Conservation (phyloP, 2,888 invertebrate genomes). For the Byasa hedistus region DNA sequence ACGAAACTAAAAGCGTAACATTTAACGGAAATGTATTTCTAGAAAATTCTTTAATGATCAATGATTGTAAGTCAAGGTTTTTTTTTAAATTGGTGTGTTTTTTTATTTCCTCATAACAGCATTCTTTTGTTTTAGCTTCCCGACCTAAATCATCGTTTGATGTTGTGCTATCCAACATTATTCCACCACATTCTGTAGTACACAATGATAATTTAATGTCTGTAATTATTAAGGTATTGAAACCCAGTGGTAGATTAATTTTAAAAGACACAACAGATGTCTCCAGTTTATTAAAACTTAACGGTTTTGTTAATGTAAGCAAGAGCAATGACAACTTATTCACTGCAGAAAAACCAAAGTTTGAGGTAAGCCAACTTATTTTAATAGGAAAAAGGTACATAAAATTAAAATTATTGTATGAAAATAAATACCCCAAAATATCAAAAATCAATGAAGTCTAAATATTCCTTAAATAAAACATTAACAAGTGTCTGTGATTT, state of each 20-base stretch:
- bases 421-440: too few species aligned
- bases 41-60: constrained; percentile 81
- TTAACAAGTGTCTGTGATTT: too few species aligned
- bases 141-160: constrained; percentile 81
- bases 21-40: constrained; percentile 73
- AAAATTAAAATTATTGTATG: too few species aligned
- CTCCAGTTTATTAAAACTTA: constrained; percentile 79
- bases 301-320: constrained; percentile 81
- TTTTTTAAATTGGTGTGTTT: not conserved
- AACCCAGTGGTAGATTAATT: constrained; percentile 81
- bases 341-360: constrained; percentile 83
- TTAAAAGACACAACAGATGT: constrained; percentile 71
- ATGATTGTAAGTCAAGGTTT: constrained; percentile 73
- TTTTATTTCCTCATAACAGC: constrained; percentile 11
- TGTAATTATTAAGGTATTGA: constrained; percentile 80
- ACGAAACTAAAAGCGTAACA: constrained; percentile 69
- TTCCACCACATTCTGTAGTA: constrained; percentile 61
- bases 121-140: constrained; percentile 63
- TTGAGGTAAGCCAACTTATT: constrained; percentile 74
- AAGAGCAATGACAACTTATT: constrained; percentile 52
- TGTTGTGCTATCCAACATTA: constrained; percentile 78
- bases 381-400: too few species aligned
- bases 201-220: constrained; percentile 73
- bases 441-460: too few species aligned
- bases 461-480: too few species aligned